phyloP scores from a whole-genome alignment of 2,888 invertebrate genomes.

The Pandemis corylana region DNA sequence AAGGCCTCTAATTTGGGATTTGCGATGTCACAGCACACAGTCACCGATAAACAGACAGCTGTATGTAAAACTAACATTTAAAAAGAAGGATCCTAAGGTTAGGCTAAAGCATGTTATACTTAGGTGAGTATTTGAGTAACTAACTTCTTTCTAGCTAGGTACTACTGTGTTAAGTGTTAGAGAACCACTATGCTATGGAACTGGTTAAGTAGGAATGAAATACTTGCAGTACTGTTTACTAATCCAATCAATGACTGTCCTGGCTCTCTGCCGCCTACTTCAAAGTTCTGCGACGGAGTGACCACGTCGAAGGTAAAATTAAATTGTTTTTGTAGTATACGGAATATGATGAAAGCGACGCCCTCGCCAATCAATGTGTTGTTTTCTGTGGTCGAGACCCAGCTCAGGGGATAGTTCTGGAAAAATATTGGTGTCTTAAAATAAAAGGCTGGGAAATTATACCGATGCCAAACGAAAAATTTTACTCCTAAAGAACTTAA shows the following conservation, averaged over 20 bases:
- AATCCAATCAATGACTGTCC: conserved; percentile 87
- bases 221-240: conserved; percentile 84
- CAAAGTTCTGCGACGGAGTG: conserved; percentile 85
- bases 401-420: conserved; percentile 87
- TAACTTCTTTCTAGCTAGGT: too few species aligned
- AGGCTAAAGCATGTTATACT: too few species aligned
- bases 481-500: too few species aligned
- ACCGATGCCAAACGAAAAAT: too few species aligned
- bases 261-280: conserved; percentile 84
- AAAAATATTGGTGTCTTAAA: conserved; percentile 39
- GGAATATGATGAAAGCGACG: conserved; percentile 89
- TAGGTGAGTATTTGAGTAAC: too few species aligned
- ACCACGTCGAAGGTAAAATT: conserved; percentile 91
- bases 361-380: conserved; percentile 87
- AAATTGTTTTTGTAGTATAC: conserved; percentile 87
- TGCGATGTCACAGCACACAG: too few species aligned
- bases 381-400: conserved; percentile 75
- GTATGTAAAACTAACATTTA: too few species aligned
- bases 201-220: background rate
- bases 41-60: too few species aligned
- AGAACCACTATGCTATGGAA: background rate
- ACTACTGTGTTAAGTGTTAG: background rate
- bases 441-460: too few species aligned
- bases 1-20: too few species aligned
- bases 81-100: too few species aligned